Conservation (phyloP, 2,888 invertebrate genomes). For the Nephrotoma flavescens region DNA sequence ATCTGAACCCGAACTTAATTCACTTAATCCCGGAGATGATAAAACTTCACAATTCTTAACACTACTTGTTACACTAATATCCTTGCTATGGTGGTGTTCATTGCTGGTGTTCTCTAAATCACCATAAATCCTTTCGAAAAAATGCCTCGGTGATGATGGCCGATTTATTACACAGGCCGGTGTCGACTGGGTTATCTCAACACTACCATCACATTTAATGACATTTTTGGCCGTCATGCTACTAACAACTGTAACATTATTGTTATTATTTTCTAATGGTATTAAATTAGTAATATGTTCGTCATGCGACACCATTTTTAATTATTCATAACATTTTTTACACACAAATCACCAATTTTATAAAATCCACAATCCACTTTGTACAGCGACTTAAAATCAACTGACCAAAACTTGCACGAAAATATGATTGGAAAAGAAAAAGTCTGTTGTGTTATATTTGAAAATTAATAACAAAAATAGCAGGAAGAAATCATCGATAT, state of each 20-base stretch:
- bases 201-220: neutral
- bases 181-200: neutral
- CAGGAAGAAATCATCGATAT: neutral
- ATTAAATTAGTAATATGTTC: neutral
- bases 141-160: conserved; percentile 65
- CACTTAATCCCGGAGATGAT: conserved; percentile 24
- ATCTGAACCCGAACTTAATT: conserved; percentile 28
- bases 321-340: neutral
- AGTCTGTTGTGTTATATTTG: neutral
- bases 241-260: neutral
- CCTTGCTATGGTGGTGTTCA: neutral
- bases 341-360: neutral
- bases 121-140: conserved; percentile 67
- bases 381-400: neutral
- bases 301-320: neutral
- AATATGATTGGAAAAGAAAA: neutral
- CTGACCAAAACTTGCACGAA: conserved; percentile 1
- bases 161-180: conserved; percentile 19
- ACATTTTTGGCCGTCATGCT: neutral
- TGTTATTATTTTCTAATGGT: neutral
- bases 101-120: conserved; percentile 40
- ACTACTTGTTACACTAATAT: neutral
- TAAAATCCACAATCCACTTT: neutral
- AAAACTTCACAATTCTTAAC: neutral
- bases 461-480: neutral